Percentiles rank a stretch among this genome's conserved stretches.
These are phyloP conservation scores for Troglohyphantes excavatus DNA, from an alignment of 2,888 invertebrate species.

Conservation along the genomic window DNA sequence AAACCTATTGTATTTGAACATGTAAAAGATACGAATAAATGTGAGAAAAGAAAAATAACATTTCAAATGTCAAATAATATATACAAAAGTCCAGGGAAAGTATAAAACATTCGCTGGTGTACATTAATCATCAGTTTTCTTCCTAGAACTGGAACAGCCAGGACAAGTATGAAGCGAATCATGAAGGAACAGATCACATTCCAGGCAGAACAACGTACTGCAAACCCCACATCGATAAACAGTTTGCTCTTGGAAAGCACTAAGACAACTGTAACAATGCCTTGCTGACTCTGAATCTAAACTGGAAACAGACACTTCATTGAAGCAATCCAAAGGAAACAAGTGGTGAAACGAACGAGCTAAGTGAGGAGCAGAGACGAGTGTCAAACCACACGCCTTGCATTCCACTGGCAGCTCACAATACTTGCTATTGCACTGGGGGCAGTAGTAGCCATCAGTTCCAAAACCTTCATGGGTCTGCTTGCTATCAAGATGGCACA, in stretches of 20 bases:
- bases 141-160: slow-evolving; percentile 88
- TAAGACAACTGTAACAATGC: slow-evolving; percentile 81
- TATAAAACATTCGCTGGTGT: too few species aligned
- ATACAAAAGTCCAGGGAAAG: too few species aligned
- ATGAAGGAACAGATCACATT: slow-evolving; percentile 97
- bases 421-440: slow-evolving; percentile 97
- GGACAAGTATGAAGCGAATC: slow-evolving; percentile 97
- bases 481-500: slow-evolving; percentile 91
- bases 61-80: too few species aligned
- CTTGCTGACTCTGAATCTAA: slow-evolving; percentile 14
- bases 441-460: slow-evolving; percentile 82
- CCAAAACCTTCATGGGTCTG: slow-evolving; percentile 71
- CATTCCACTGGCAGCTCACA: slow-evolving; percentile 99
- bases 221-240: slow-evolving; percentile 92
- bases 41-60: too few species aligned
- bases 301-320: slow-evolving; percentile 88
- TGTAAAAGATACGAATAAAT: too few species aligned
- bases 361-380: slow-evolving; percentile 98
- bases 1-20: too few species aligned
- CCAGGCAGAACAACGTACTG: slow-evolving; percentile 91
- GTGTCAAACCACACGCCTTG: slow-evolving; percentile 93
- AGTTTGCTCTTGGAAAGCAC: slow-evolving; percentile 80
- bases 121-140: neutral
- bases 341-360: slow-evolving; percentile 98
- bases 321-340: slow-evolving; percentile 94